A percentile compares a stretch with the other conserved stretches of the same genome.
Conservation (phyloP, 1,140 invertebrate species). For the Camponotus floridanus region DNA sequence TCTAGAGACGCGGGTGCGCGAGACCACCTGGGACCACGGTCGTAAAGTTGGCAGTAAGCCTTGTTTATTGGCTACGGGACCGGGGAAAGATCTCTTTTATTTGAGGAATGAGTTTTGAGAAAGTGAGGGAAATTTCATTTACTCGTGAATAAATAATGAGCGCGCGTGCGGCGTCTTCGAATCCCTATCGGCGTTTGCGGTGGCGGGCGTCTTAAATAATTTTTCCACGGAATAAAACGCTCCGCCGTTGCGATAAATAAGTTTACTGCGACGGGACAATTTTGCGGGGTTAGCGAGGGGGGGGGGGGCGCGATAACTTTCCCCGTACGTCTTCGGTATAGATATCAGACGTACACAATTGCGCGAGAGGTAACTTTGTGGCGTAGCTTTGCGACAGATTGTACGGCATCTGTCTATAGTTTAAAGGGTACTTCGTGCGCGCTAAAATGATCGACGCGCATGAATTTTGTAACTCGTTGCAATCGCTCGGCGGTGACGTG, state of each 20-base stretch:
- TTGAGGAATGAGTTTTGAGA: constrained; percentile 48
- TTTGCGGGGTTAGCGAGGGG: constrained; percentile 8
- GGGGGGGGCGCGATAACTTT: constrained; percentile 11
- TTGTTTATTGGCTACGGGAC: constrained; percentile 69
- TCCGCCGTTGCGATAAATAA: constrained; percentile 58
- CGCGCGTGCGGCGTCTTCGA: constrained; percentile 63
- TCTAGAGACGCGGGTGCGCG: constrained; percentile 27
- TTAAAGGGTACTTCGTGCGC: neutral
- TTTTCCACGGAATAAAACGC: constrained; percentile 61
- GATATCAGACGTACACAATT: neutral
- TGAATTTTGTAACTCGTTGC: constrained; percentile 39
- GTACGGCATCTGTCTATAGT: neutral
- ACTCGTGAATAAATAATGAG: constrained; percentile 72
- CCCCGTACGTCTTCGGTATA: neutral
- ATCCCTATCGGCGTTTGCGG: constrained; percentile 48
- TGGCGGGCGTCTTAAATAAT: constrained; percentile 62
- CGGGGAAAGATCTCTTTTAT: constrained; percentile 69
- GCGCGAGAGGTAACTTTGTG: neutral
- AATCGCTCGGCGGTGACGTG: constrained; percentile 2
- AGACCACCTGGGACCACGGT: constrained; percentile 66
- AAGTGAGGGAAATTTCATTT: constrained; percentile 69
- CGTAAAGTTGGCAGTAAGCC: constrained; percentile 74
- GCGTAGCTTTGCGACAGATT: neutral
- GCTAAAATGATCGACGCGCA: constrained; percentile 33
- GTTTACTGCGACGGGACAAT: constrained; percentile 51